Evolutionary conservation across 2,888 invertebrate genomes (phyloP), one percentile per base, ranked within the genome.

Genomic region (Cosmopolites sordidus): DNA sequence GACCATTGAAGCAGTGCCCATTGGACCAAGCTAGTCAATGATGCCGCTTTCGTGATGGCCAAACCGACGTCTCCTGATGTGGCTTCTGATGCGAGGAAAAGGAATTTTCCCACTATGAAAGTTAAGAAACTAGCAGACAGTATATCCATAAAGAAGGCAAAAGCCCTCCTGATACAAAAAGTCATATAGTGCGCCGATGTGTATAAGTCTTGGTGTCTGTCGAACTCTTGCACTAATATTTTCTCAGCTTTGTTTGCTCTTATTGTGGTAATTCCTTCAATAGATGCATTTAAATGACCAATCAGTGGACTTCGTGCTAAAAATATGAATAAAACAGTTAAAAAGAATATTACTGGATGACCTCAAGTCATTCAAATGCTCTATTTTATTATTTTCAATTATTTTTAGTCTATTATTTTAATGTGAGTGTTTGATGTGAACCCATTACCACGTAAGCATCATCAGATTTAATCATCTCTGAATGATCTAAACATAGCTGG

Each of bases 1-100:
- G 94, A 89, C 63, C 92, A 92, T 71, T 94, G 93, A 5, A 93
- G 78, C 39, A 82, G 75, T 1, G 76, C 79, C 78, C 78, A 80
- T 66, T 81, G 80, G 62, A 82, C 60, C 70, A 75, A 72, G n/a
- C 86, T 86, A 0, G 87, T 87, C 56, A 90, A 77, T 1, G 66
- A 62, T 16, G 75, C 68, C 2, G 74, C 69, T 65, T 78, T 78
- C 0, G 77, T 75, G 16, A 79, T 71, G 2, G 77, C 74, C 22
- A 79, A 61, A 15, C 78, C 79, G 1, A 77, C 77, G 54, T 76
- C 72, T 4, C 77, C 67, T 33, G 33, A 33, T 16, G 64, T 60
- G 6, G 48, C 47, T 9, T 60, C 62, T 14, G 54, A 49, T 12
- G 60, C 59, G 30, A 59, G 59, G 33, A 67, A 60, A n/a, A 67